These are phyloP conservation scores for Ophonus ardosiacus DNA, from an alignment of 2,888 invertebrate genomes.

Conservation along the genomic window DNA sequence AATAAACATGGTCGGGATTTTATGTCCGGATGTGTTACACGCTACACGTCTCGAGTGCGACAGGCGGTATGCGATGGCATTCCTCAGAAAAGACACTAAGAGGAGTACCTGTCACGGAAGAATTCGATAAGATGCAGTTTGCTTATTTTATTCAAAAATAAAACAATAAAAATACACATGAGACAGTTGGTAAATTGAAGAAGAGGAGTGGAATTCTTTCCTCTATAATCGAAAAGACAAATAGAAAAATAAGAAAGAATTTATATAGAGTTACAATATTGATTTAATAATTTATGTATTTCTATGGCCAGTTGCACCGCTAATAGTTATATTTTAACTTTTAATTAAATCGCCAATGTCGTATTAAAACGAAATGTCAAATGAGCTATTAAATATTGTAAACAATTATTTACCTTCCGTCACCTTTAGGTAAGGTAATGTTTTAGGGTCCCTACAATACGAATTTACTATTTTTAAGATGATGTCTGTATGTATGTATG, in stretches of 20 bases:
- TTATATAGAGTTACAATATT: too few relatives aligned
- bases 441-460: too few relatives aligned
- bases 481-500: too few relatives aligned
- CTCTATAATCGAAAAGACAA: neutral
- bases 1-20: conserved; percentile 21
- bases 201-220: neutral
- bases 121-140: neutral
- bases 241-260: neutral
- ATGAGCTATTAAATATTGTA: too few relatives aligned
- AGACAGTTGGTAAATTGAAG: neutral
- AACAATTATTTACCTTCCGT: too few relatives aligned
- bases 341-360: too few relatives aligned
- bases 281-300: too few relatives aligned
- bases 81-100: neutral
- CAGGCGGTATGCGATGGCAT: neutral
- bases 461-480: too few relatives aligned
- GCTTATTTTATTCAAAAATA: neutral
- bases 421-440: too few relatives aligned
- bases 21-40: neutral
- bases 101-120: neutral
- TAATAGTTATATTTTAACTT: too few relatives aligned
- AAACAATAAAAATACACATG: neutral
- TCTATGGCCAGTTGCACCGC: too few relatives aligned
- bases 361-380: too few relatives aligned
- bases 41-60: neutral